Evolutionary conservation across 2,797 vertebrate genomes (phyloP).

Genomic region (Sylvia borin): DNA sequence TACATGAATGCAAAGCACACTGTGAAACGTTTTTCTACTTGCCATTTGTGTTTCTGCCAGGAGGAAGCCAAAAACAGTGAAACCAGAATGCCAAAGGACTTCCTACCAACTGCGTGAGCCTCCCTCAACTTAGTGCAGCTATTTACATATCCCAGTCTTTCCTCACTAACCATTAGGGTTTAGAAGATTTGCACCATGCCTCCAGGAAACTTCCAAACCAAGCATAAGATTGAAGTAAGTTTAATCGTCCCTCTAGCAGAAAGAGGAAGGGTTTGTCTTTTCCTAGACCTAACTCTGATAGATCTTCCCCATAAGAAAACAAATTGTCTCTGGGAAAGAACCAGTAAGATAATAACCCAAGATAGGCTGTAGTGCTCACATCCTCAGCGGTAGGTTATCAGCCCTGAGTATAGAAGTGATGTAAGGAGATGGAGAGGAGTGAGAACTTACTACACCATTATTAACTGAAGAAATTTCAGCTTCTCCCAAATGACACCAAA

Average conservation of each 20-base stretch:
- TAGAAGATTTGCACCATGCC: rapidly evolving
- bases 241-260: not conserved
- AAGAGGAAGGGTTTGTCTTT: not conserved
- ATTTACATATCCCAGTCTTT: not conserved
- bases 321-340: not conserved
- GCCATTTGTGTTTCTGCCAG: not conserved
- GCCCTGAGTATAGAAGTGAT: not conserved
- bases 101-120: not conserved
- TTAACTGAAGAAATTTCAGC: not conserved
- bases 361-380: not conserved
- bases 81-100: not conserved
- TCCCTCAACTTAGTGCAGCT: not conserved
- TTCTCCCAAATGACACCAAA: not conserved
- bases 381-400: not conserved
- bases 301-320: not conserved
- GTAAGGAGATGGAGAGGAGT: not conserved
- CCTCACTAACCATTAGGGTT: not conserved
- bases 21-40: not conserved
- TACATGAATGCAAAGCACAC: not conserved
- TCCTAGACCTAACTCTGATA: not conserved
- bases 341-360: not conserved
- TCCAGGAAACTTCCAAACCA: not conserved
- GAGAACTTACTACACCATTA: not conserved
- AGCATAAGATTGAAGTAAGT: not conserved
- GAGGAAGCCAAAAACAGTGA: not conserved